Evolutionary conservation across 1,140 invertebrate genomes (phyloP).

Genomic region (Zaprionus ornatus): DNA sequence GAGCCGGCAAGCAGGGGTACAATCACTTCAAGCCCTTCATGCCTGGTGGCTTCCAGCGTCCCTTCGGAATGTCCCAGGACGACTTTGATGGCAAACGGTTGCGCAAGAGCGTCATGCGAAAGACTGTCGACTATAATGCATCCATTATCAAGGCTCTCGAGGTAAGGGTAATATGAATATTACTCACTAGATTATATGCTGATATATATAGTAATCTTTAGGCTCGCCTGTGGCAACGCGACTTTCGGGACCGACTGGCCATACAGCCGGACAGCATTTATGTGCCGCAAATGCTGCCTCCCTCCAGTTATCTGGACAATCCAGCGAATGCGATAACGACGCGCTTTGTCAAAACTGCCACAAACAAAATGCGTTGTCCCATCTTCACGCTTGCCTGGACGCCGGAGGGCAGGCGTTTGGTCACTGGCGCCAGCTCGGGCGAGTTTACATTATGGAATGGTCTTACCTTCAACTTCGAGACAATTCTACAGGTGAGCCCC

Average conservation of each 20-base stretch:
- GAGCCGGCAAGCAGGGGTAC: constrained; percentile 70
- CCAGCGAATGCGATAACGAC: constrained; percentile 99
- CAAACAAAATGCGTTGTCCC: constrained; percentile 99
- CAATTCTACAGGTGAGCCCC: constrained; percentile 95
- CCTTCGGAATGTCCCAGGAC: constrained; percentile 87
- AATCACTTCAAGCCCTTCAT: constrained; percentile 80
- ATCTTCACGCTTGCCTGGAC: constrained; percentile 99
- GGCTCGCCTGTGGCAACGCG: constrained; percentile 96
- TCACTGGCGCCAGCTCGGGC: constrained; percentile 99
- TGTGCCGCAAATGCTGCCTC: constrained; percentile 94
- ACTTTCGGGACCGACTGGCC: constrained; percentile 92
- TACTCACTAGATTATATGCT: not conserved
- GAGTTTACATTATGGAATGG: constrained; percentile 99
- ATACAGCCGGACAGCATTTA: constrained; percentile 97
- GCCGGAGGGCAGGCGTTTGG: constrained; percentile 97
- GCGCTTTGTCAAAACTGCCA: constrained; percentile 98
- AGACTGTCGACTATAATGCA: constrained; percentile 99
- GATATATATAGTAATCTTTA: constrained; percentile 77
- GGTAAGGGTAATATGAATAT: constrained; percentile 83
- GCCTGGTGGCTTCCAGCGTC: constrained; percentile 73
- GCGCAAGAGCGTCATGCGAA: constrained; percentile 97
- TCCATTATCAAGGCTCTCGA: constrained; percentile 96
- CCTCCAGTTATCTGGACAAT: constrained; percentile 95
- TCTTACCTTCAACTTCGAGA: constrained; percentile 99
- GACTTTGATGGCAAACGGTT: constrained; percentile 98